phyloP scores from a whole-genome alignment of 2,113 vertebrate genomes.

The Bungarus multicinctus region DNA sequence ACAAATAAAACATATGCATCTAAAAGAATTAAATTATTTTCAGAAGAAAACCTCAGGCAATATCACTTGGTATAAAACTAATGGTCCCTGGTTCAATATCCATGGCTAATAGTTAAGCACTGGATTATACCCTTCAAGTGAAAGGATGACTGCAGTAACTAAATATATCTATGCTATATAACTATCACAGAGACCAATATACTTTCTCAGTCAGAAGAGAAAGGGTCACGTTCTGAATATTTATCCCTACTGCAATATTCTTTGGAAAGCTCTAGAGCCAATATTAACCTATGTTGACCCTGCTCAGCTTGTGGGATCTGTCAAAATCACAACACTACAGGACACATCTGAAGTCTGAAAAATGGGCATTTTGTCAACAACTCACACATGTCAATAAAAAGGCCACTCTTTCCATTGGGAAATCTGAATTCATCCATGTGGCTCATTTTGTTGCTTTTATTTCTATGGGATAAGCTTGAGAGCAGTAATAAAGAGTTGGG shows the following conservation, averaged over 20 bases:
- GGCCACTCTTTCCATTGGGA: not conserved
- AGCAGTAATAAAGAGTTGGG: not conserved
- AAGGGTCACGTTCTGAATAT: not conserved
- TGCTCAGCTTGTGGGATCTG: not conserved
- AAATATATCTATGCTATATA: not conserved
- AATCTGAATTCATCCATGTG: fast-evolving
- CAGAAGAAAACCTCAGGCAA: not conserved
- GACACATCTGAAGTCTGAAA: not conserved
- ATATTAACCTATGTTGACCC: not conserved
- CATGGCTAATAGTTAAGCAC: not conserved
- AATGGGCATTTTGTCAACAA: not conserved
- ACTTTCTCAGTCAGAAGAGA: not conserved
- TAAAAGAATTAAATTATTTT: not conserved
- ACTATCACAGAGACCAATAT: not conserved
- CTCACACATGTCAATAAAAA: not conserved
- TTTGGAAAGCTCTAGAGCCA: not conserved
- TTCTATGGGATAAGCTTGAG: not conserved
- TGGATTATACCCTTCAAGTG: not conserved
- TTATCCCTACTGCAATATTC: fast-evolving
- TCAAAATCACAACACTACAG: not conserved
- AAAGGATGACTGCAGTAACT: not conserved
- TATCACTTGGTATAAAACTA: not conserved
- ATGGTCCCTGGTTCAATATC: not conserved
- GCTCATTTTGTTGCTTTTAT: not conserved
- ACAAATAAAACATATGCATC: not conserved